phyloP scores from a whole-genome alignment of 2,888 invertebrate species.

The Perizoma flavofasciatum region DNA sequence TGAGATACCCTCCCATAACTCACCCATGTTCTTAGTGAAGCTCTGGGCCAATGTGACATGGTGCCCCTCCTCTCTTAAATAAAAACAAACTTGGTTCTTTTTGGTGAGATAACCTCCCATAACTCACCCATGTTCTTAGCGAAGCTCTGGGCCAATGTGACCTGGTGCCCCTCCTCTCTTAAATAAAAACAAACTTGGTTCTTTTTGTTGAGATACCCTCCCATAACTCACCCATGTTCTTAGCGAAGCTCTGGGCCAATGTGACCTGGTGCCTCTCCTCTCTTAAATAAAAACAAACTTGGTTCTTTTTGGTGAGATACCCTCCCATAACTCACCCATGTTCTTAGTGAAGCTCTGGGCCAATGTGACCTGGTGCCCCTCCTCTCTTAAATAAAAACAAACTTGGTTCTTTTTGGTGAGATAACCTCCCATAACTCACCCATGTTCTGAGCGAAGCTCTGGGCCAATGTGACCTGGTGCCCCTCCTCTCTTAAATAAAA shows the following conservation, averaged over 20 bases:
- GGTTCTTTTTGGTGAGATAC: no score
- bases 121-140: slow-evolving; percentile 97
- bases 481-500: no score
- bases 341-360: slow-evolving; percentile 99
- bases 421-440: slow-evolving; percentile 66
- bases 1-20: slow-evolving; percentile 27
- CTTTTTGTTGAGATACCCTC: no score
- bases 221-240: slow-evolving; percentile 92
- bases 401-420: no score
- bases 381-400: no score
- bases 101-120: not conserved
- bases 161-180: slow-evolving; percentile 94
- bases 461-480: slow-evolving; percentile 92
- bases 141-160: slow-evolving; percentile 96
- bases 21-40: slow-evolving; percentile 98
- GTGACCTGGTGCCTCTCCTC: slow-evolving; percentile 94
- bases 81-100: no score
- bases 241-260: slow-evolving; percentile 97
- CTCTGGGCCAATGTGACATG: slow-evolving; percentile 95
- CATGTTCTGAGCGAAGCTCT: slow-evolving; percentile 99
- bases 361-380: slow-evolving; percentile 93
- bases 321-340: slow-evolving; percentile 86
- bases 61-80: slow-evolving; percentile 96
- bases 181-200: no score
- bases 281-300: no score